Base-by-base conservation (phyloP, 1,140 invertebrate genomes). In the Drosophila triauraria region DNA sequence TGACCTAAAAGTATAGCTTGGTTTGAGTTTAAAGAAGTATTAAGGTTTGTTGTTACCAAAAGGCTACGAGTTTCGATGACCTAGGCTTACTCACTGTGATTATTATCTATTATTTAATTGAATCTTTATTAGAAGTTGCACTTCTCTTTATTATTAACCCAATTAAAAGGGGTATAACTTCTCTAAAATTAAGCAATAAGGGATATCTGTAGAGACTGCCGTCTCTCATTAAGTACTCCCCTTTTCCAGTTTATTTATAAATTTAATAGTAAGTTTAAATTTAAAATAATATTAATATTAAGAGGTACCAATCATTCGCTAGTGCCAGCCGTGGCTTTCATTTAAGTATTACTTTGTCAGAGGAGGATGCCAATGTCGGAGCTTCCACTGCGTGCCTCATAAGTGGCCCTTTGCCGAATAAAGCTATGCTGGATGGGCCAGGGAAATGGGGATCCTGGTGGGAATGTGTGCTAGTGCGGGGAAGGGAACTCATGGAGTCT, bases 401-500 rank as follows among this genome's bases (percentile, higher is more conserved):
- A 87, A 86, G 79, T 79, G 82, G 65, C 79, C 69, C 70, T 75
- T 59, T 79, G 82, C 50, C 77, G 40, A 69, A 75, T 75, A 27
- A 65, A 65, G 68, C 47, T 32, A 27, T 48, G 67, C 40, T 23
- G 35, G 58, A n/a, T 20, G 10, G 42, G 17, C 20, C 17, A 20
- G 27, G 44, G 23, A 9, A 9, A 7, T 4, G 40, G 42, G 17
- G n/a, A 40, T 47, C 35, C 42, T 7, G 38, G 17, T 40, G 56
- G 44, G 56, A 40, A 13, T 23, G 40, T 47, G 13, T 8, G 15
- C 42, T 15, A 4, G 25, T 2, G 5, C 27, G 25, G 15, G 57
- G 4, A 30, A 30, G 12, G 20, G n/a, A 25, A 54, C 59, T 23
- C 35, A n/a, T n/a, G 42, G 71, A 74, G 77, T 59, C 81, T 82